Conservation (phyloP, 2,888 invertebrate genomes). For the Orchesellides sinensis region DNA sequence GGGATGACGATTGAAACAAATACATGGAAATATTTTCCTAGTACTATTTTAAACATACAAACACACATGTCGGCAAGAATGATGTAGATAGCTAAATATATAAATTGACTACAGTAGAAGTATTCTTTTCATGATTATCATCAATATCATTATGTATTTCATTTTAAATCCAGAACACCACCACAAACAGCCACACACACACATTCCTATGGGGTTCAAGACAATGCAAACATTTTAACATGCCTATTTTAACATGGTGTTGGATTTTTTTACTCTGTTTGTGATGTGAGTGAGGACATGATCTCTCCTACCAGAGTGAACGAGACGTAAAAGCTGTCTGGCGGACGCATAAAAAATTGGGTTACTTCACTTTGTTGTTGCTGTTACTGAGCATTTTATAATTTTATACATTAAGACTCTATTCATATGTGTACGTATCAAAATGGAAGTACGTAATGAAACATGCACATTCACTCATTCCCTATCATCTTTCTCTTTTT, state of each 20-base stretch:
- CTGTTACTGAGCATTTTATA: background rate
- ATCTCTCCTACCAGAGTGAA: conserved; percentile 9
- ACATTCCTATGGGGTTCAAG: background rate
- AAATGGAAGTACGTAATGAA: background rate
- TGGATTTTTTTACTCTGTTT: background rate
- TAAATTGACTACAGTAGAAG: no score
- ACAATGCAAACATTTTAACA: no score
- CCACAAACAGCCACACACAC: background rate
- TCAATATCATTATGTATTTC: conserved; percentile 9
- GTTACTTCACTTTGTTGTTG: conserved; percentile 10
- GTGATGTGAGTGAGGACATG: background rate
- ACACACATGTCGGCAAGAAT: no score
- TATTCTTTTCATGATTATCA: background rate
- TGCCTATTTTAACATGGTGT: background rate
- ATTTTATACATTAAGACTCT: background rate
- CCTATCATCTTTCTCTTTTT: conserved; percentile 17
- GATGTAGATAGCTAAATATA: no score
- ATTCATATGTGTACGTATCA: background rate
- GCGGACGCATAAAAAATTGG: conserved; percentile 30
- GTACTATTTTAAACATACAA: background rate
- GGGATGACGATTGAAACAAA: background rate
- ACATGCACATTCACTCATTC: background rate
- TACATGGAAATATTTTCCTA: no score
- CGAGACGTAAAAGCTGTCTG: conserved; percentile 11
- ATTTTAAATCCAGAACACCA: conserved; percentile 18